These are phyloP conservation scores for Melanargia galathea DNA, from an alignment of 2,888 invertebrate genomes.

Conservation along the genomic window DNA sequence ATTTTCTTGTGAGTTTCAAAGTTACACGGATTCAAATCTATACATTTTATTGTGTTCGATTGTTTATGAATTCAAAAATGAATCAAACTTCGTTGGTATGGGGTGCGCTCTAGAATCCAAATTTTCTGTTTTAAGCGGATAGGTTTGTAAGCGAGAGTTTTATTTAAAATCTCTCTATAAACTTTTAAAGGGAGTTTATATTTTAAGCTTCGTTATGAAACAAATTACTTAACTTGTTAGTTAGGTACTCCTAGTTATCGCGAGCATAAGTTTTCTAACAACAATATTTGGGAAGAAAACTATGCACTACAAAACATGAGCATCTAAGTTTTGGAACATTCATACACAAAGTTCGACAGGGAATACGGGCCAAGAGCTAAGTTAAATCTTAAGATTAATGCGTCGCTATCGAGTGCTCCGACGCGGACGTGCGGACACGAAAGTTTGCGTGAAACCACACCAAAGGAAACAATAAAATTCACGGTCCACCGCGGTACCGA, in stretches of 20 bases:
- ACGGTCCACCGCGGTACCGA: conserved; percentile 54
- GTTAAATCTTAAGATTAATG: conserved; percentile 57
- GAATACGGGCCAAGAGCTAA: conserved; percentile 36
- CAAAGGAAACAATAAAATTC: conserved; percentile 74
- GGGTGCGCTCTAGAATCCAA: too few species aligned
- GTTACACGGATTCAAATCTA: too few species aligned
- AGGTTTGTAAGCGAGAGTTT: too few species aligned
- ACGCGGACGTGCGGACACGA: conserved; percentile 61
- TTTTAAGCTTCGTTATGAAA: too few species aligned
- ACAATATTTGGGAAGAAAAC: background rate
- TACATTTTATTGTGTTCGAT: too few species aligned
- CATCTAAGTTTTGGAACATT: conserved; percentile 16
- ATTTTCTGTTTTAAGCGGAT: too few species aligned
- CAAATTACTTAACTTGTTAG: too few species aligned
- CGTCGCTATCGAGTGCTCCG: conserved; percentile 51
- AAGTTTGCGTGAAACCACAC: conserved; percentile 61
- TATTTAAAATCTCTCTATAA: too few species aligned
- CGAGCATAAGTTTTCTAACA: background rate
- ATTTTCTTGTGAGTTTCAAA: too few species aligned
- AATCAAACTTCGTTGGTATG: too few species aligned
- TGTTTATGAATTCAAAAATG: too few species aligned
- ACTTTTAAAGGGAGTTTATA: too few species aligned
- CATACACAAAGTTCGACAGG: conserved; percentile 23
- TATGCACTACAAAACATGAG: background rate
- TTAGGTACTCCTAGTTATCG: background rate